Base-by-base conservation (phyloP, 2,888 invertebrate species). In the Priapulus caudatus region DNA sequence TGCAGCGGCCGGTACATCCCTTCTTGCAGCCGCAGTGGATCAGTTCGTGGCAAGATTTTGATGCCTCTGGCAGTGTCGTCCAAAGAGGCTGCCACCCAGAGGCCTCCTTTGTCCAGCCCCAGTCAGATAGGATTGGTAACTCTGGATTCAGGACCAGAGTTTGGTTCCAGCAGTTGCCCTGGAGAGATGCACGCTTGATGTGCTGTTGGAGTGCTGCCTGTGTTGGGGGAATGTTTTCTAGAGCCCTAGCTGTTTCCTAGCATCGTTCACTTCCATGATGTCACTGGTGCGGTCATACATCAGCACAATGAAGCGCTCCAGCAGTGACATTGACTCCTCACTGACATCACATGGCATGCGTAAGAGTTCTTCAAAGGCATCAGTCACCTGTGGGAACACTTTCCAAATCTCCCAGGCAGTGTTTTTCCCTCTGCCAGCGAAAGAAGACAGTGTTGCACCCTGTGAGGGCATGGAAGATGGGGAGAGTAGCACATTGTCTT, bases 401-500 rank as follows among this genome's bases (percentile, higher is more conserved):
- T 20, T 51, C 21, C 48, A 47, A n/a, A 19, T 19, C 2, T 54
- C 21, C 54, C 51, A 56, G 19, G 51, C 56, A 20, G 54, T 48
- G 20, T 44, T 48, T 20, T 56, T 56, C 4, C 51, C 55, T 48
- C 19, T 52, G 3, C 56, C 52, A 24, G 21, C 10, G 43, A 54
- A 55, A 15, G 47, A 20, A 15, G 54, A 56, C 2, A 51, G 33
- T 45, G 47, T 56, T 52, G 24, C 54, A 56, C n/a, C 56, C 56
- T 4, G 56, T 55, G 20, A 56, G 49, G 15, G 54, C 45, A 20
- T 56, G 51, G 33, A 55, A 55, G 4, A 33, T 45, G 20, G 43
- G 49, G 18, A 56, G 43, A 10, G 45, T 50, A 18, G 2, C 24
- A 21, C 33, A n/a, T 15, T 20, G 43, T 2, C 21, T 18, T 10